Conservation (phyloP, 2,113 vertebrate genomes). For the Triplophysa tibetana region DNA sequence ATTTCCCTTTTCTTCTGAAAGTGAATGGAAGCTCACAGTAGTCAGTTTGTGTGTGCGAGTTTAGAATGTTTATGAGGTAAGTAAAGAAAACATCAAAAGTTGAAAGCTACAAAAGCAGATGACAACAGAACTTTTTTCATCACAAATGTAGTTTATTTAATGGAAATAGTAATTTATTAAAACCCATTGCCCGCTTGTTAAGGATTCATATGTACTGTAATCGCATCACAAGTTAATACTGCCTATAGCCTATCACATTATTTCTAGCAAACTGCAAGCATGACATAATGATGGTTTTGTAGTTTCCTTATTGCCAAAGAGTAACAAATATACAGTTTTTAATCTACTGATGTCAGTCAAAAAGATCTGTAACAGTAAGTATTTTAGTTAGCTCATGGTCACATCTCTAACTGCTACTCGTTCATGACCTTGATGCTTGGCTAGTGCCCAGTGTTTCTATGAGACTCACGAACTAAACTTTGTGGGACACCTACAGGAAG, state of each 20-base stretch:
- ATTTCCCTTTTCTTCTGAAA: background rate
- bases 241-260: background rate
- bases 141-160: background rate
- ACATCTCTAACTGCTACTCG: background rate
- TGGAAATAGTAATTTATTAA: too few species aligned
- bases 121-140: background rate
- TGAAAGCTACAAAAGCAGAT: too few species aligned
- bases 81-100: too few species aligned
- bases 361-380: background rate
- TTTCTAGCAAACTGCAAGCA: background rate
- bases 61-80: too few species aligned
- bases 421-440: background rate
- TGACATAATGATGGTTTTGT: background rate
- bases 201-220: background rate
- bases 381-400: background rate
- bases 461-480: background rate
- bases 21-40: too few species aligned
- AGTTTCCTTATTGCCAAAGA: background rate
- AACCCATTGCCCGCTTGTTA: background rate
- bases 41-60: too few species aligned
- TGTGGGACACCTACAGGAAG: too few species aligned
- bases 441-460: background rate
- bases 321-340: conserved; percentile 15
- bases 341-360: conserved; percentile 22
- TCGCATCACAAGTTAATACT: background rate